These are phyloP conservation scores for Rapana venosa DNA, from an alignment of 2,888 invertebrate genomes.

Conservation along the genomic window DNA sequence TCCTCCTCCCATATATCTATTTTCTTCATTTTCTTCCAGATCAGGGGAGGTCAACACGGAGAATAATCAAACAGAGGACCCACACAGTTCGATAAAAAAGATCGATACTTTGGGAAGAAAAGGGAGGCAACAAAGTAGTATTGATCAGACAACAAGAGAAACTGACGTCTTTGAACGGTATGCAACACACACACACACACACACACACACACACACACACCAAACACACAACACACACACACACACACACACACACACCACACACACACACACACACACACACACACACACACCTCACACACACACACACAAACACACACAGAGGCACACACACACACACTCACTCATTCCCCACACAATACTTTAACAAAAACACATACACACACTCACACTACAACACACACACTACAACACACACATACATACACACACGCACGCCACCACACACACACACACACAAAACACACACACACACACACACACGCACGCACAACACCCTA, in stretches of 20 bases:
- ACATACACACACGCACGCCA: not conserved
- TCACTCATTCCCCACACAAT: too few relatives aligned
- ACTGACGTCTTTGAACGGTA: too few relatives aligned
- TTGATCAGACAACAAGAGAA: too few relatives aligned
- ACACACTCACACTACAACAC: not conserved
- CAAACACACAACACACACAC: not conserved
- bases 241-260: conserved; percentile 1
- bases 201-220: conserved; percentile 2
- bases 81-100: too few relatives aligned
- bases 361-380: too few relatives aligned
- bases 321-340: not conserved
- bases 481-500: too few relatives aligned
- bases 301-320: conserved; percentile 12
- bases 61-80: too few relatives aligned
- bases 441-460: not conserved
- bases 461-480: too few relatives aligned
- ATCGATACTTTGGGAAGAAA: too few relatives aligned
- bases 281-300: not conserved
- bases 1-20: not conserved
- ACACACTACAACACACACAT: not conserved
- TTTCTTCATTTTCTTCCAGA: too few relatives aligned
- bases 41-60: too few relatives aligned
- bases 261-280: conserved; percentile 4
- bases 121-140: too few relatives aligned
- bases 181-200: not conserved